Evolutionary conservation across 2,888 invertebrate species (phyloP).

Genomic region (Dastarcus helophoroides): DNA sequence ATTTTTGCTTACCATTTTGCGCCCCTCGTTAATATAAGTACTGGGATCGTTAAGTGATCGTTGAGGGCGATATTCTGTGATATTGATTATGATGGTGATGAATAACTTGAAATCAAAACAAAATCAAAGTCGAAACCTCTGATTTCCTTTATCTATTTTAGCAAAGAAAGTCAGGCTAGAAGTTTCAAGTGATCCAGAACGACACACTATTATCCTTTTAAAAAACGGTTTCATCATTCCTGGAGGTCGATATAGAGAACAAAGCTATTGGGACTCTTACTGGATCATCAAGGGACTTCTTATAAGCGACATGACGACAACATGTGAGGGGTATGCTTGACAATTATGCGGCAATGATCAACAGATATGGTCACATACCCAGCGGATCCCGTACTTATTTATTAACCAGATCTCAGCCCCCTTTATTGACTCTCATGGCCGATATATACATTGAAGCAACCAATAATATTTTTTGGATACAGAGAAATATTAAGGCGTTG

Average conservation of each 20-base stretch:
- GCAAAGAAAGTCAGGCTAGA: slow-evolving; percentile 48
- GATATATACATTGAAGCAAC: slow-evolving; percentile 56
- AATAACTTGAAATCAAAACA: no score
- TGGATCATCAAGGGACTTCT: slow-evolving; percentile 77
- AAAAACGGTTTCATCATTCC: slow-evolving; percentile 54
- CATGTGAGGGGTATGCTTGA: slow-evolving; percentile 62
- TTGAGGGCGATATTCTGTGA: no score
- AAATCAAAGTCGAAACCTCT: no score
- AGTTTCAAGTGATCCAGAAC: slow-evolving; percentile 39
- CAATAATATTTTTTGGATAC: slow-evolving; percentile 51
- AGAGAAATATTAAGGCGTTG: slow-evolving; percentile 41
- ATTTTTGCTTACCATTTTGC: no score
- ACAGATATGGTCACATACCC: slow-evolving; percentile 56
- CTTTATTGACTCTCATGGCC: slow-evolving; percentile 58
- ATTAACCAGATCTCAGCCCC: slow-evolving; percentile 54
- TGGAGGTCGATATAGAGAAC: slow-evolving; percentile 60
- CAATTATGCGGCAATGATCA: slow-evolving; percentile 59
- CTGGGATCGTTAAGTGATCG: no score
- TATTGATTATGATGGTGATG: no score
- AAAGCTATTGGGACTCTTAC: slow-evolving; percentile 83
- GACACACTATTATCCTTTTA: slow-evolving; percentile 33
- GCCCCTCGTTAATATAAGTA: no score
- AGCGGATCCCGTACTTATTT: slow-evolving; percentile 76
- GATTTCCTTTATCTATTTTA: no score
- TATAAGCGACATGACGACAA: slow-evolving; percentile 61